Evolutionary conservation across 2,888 invertebrate species (phyloP).

Genomic region (Phlogophora meticulosa): DNA sequence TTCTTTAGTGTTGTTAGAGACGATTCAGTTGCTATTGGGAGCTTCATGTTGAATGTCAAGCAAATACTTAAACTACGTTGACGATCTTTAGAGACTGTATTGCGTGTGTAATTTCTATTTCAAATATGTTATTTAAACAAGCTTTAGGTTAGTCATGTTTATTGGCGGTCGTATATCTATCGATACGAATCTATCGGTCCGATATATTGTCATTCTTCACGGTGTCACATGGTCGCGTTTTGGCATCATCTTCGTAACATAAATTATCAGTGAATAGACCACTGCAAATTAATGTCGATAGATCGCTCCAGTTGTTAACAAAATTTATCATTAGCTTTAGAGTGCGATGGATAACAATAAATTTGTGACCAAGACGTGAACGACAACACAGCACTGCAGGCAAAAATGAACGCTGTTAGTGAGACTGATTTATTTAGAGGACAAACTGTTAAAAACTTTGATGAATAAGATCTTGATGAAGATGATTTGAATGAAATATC

Average conservation of each 20-base stretch:
- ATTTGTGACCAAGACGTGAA: constrained; percentile 38
- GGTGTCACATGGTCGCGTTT: constrained; percentile 67
- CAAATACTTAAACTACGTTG: constrained; percentile 35
- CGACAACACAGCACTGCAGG: constrained; percentile 9
- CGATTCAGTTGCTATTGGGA: constrained; percentile 48
- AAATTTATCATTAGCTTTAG: constrained; percentile 68
- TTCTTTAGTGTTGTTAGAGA: constrained; percentile 48
- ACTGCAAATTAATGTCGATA: constrained; percentile 65
- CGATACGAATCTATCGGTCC: constrained; percentile 66
- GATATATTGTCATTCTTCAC: constrained; percentile 67
- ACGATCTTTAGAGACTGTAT: constrained; percentile 46
- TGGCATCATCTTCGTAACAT: constrained; percentile 68
- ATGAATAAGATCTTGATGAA: constrained; percentile 33
- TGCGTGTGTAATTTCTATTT: constrained; percentile 56
- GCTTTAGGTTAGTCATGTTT: constrained; percentile 52
- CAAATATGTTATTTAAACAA: constrained; percentile 59
- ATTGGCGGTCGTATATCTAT: constrained; percentile 60
- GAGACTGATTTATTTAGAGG: not conserved
- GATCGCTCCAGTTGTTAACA: constrained; percentile 67
- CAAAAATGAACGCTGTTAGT: not conserved
- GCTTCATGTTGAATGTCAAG: constrained; percentile 45
- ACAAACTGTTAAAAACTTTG: constrained; percentile 1
- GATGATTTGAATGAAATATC: constrained; percentile 34
- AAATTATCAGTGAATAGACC: constrained; percentile 69
- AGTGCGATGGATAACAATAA: constrained; percentile 55